Conservation (phyloP, 2,797 vertebrate genomes). For the Xiphophorus birchmanni region DNA sequence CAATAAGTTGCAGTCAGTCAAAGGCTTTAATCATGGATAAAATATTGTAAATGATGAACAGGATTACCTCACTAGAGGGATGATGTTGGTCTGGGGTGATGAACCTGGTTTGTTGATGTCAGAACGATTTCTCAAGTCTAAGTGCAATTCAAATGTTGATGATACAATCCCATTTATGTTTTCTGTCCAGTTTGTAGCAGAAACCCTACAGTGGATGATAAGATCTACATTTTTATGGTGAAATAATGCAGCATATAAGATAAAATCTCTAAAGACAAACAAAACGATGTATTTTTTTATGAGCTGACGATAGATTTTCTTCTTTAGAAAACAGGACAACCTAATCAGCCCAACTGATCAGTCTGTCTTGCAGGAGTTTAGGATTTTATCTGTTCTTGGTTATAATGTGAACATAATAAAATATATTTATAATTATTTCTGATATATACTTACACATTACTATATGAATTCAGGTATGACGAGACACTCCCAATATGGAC, state of each 20-base stretch:
- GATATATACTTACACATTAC: not conserved
- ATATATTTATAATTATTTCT: not conserved
- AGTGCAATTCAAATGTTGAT: not conserved
- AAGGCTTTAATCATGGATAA: not conserved
- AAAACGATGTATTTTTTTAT: not conserved
- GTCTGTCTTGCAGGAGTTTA: too few species aligned
- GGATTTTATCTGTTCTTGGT: not conserved
- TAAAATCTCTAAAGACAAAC: not conserved
- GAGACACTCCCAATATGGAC: conserved; percentile 14
- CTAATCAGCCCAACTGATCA: not conserved
- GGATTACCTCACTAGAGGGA: conserved; percentile 48
- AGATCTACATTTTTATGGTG: not conserved
- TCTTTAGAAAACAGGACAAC: not conserved
- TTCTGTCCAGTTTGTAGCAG: rapidly evolving
- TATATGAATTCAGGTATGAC: too few species aligned
- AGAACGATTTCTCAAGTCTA: conserved; percentile 51
- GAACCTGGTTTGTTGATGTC: conserved; percentile 30
- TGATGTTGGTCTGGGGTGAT: conserved; percentile 28
- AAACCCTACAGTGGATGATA: conserved; percentile 5
- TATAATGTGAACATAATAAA: not conserved
- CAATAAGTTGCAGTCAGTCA: not conserved
- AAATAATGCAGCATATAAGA: not conserved
- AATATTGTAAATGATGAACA: not conserved
- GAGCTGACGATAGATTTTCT: not conserved
- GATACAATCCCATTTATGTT: rapidly evolving